Evolutionary conservation across 2,888 invertebrate species (phyloP).

Genomic region (Galerucella pusilla): DNA sequence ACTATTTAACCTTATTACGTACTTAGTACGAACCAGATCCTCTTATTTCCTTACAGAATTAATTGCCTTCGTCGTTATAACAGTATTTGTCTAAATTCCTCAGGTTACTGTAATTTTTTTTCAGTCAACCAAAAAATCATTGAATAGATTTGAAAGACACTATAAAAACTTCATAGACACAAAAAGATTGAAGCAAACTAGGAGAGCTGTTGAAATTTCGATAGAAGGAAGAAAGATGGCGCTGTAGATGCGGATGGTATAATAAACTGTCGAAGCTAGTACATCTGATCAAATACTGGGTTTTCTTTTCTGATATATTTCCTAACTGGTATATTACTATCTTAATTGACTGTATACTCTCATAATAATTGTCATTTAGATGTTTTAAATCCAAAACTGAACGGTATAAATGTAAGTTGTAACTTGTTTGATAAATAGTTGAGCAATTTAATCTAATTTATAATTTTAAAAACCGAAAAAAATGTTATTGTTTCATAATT

Average conservation of each 20-base stretch:
- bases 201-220: conserved; percentile 92
- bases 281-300: background rate
- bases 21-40: too few species aligned
- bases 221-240: conserved; percentile 98
- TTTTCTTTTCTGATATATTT: background rate
- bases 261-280: conserved; percentile 1
- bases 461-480: too few species aligned
- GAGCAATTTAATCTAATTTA: too few species aligned
- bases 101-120: conserved; percentile 46
- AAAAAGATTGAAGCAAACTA: conserved; percentile 81
- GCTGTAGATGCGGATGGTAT: conserved; percentile 69
- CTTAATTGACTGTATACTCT: background rate
- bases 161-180: conserved; percentile 90
- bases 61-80: too few species aligned
- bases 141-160: conserved; percentile 92
- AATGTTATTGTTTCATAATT: too few species aligned
- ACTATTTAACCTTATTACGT: too few species aligned
- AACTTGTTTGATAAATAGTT: too few species aligned
- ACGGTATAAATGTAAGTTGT: background rate
- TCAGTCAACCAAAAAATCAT: conserved; percentile 82
- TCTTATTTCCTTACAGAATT: too few species aligned
- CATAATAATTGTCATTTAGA: background rate
- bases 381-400: background rate
- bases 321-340: background rate
- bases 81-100: too few species aligned